Base-by-base conservation (phyloP, 2,113 vertebrate species). In the Poecilia latipinna region DNA sequence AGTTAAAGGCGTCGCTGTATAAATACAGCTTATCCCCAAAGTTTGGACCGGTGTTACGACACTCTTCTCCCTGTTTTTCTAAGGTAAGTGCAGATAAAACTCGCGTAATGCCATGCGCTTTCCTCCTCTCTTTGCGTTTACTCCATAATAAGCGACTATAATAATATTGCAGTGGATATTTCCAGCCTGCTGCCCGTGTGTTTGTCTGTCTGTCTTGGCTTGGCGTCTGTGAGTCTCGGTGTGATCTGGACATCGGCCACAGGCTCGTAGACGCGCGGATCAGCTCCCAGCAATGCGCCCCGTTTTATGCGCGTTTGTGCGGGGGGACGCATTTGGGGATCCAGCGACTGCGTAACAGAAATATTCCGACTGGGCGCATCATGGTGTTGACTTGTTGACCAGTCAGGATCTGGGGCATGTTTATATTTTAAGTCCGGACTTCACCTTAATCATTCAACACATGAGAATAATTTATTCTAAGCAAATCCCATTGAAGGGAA, bases 161-260 rank as follows among this genome's bases (percentile, higher is more conserved):
- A 76, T 86, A 75, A 81, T 83, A 77, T 80, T 81, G 42, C 71
- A 44, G 68, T 39, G 75, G 80, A 70, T 82, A 85, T 91, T 83
- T 89, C 76, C 79, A 77, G 78, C 83, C 67, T 72, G 81, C 79
- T 71, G 42, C 66, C 33, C 68, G 82, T 72, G 0, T 68, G 13
- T 37, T 0, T 77, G 51, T 74, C 12, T 77, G 65, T 73, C 13
- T 57, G 75, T 67, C 26, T 75, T 73, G 82, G 77, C 64, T 82
- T 91, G 93, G 93, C 94, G 93, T 92, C 93, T 77, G 13, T 19
- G 1, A 85, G 93, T 94, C 93, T 94, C 87, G 77, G 57, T 75
- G 82, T 89, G 81, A 74, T 84, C 80, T 92, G 91, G 91, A 86
- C 82, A 28, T 42, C 29, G 73, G 87, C 92, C 90, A 90, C 86